Percentiles rank a stretch among this genome's conserved stretches.
phyloP scores from a whole-genome alignment of 1,140 invertebrate species.

The Ditylenchus dipsaci region DNA sequence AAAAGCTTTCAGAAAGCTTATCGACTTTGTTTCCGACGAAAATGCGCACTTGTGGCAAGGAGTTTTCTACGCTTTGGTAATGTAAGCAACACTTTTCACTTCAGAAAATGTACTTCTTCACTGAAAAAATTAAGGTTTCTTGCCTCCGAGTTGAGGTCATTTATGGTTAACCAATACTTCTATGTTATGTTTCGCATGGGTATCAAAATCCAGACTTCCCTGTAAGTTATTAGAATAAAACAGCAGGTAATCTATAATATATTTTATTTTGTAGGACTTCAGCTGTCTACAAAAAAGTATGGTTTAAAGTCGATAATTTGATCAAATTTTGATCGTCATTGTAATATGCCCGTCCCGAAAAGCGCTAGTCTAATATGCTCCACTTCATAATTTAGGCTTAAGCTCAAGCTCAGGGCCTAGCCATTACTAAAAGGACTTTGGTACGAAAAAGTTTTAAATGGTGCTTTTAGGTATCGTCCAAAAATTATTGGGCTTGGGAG shows the following conservation, averaged over 20 bases:
- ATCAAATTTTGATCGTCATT: too few relatives aligned
- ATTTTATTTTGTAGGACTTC: slow-evolving; percentile 43
- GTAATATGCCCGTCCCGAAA: too few relatives aligned
- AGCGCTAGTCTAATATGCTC: too few relatives aligned
- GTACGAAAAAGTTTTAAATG: too few relatives aligned
- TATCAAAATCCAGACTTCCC: slow-evolving; percentile 52
- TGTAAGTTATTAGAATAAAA: slow-evolving; percentile 21
- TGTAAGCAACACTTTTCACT: slow-evolving; percentile 13
- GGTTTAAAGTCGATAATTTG: not conserved
- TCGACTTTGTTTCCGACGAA: slow-evolving; percentile 46
- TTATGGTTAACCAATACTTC: slow-evolving; percentile 50
- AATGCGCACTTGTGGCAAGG: slow-evolving; percentile 46
- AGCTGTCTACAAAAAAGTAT: slow-evolving; percentile 59
- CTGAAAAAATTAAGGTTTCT: slow-evolving; percentile 20
- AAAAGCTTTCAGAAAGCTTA: slow-evolving; percentile 65
- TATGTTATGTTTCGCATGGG: slow-evolving; percentile 54
- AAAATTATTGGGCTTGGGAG: too few relatives aligned
- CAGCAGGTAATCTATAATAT: too few relatives aligned
- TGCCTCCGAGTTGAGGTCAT: slow-evolving; percentile 35
- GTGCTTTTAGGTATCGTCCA: too few relatives aligned
- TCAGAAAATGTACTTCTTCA: too few relatives aligned
- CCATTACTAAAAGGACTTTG: too few relatives aligned
- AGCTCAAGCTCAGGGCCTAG: too few relatives aligned
- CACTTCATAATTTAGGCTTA: too few relatives aligned
- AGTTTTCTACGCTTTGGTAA: slow-evolving; percentile 38